phyloP scores from a whole-genome alignment of 30 jellyfish, hydroid and myxozoan species.

The Aurelia sp. region DNA sequence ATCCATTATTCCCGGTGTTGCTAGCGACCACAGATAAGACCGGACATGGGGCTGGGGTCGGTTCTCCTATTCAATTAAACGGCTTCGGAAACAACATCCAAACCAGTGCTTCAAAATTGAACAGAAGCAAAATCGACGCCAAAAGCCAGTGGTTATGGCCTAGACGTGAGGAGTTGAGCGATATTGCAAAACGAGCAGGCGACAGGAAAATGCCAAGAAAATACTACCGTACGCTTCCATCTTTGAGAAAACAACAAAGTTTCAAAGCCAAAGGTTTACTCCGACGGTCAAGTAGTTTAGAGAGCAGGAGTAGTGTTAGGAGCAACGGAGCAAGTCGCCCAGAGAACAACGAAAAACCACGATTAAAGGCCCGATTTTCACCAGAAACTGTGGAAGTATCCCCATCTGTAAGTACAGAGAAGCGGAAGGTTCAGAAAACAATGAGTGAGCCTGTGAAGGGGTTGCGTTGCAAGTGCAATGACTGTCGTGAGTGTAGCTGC shows the following conservation, averaged over 20 bases:
- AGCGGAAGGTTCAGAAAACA: not conserved
- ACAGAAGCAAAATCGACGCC: conserved; percentile 44
- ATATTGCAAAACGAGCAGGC: conserved; percentile 4
- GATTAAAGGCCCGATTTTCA: not conserved
- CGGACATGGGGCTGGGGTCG: conserved; percentile 65
- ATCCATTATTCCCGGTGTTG: conserved; percentile 49
- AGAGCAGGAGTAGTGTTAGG: conserved; percentile 17
- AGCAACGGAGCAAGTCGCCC: not conserved
- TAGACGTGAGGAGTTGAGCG: conserved; percentile 47
- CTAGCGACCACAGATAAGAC: conserved; percentile 38
- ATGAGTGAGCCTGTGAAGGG: not conserved
- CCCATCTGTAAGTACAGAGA: not conserved
- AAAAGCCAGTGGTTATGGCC: conserved; percentile 78
- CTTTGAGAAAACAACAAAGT: conserved; percentile 44
- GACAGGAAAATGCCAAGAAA: conserved; percentile 15
- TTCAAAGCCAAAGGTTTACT: conserved; percentile 15
- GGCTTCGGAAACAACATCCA: conserved; percentile 73
- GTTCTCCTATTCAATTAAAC: conserved; percentile 58
- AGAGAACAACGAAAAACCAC: not conserved
- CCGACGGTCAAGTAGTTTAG: conserved; percentile 55
- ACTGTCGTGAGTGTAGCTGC: conserved; percentile 41
- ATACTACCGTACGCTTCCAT: conserved; percentile 30
- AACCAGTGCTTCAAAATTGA: conserved; percentile 35
- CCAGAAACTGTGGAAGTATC: not conserved
- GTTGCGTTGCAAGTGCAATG: conserved; percentile 27